Evolutionary conservation across 2,888 invertebrate species (phyloP), one percentile per base, ranked within the genome.

Genomic region (Stegana nigrithorax): DNA sequence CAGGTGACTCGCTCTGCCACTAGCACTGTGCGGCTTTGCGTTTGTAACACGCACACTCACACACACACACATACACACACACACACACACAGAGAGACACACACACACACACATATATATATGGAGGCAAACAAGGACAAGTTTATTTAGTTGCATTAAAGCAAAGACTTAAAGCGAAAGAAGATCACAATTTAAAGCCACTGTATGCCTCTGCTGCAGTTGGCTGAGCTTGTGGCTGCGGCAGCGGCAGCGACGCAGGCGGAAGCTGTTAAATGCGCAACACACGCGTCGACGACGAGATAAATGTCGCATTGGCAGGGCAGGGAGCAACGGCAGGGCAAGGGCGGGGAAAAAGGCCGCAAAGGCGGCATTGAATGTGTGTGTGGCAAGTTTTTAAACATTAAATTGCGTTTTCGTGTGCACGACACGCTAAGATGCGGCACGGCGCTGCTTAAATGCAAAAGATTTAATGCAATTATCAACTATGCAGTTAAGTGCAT

Each of bases 1-100:
- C 53, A 23, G 47, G 36, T 29, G 62, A 29, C 32, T 59, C 39
- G 32, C 4, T 26, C 75, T 75, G 75, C 75, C 73, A 67, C 57
- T 39, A 45, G 32, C 44, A 44, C 57, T 55, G 67, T 68, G 66
- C 66, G 71, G 62, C 61, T 7, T 17, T 62, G 36, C 6, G 58
- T 55, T 66, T 53, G 39, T 45, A 44, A 36, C 17, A 57, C 25
- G 21, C 17, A 60, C 27, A 36, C 14, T 17, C 17, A 51, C 32
- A 65, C 19, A 47, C 45, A 55, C 61, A 53, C 25, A 58, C 53
- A 32, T n/a, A 32, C 32, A 32, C 45, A 36, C 17, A 57, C 25
- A 23, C 17, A 60, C 27, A 36, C 14, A 23, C 17, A 51, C 32
- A 65, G 25, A 47, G 45, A 55, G 61, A 53, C 25, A 58, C 53